A percentile compares a stretch with the other conserved stretches of the same genome.
phyloP scores from a whole-genome alignment of 1,140 invertebrate genomes.

The Macrostomum lignano region DNA sequence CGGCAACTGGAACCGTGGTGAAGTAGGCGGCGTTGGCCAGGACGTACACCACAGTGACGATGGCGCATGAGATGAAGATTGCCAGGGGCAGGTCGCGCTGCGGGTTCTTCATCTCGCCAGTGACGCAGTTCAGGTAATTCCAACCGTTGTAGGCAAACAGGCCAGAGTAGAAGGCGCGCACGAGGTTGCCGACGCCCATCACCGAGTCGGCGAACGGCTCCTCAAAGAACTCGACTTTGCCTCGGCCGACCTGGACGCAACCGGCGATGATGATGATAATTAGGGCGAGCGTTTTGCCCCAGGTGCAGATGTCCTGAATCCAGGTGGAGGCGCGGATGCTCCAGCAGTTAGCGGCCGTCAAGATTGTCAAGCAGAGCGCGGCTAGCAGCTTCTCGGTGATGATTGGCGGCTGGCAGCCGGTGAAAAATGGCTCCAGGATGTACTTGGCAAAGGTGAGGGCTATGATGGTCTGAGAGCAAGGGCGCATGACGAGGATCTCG shows the following conservation, averaged over 20 bases:
- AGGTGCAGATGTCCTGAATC: conserved; percentile 23
- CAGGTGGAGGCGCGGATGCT: conserved; percentile 10
- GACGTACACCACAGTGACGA: conserved; percentile 77
- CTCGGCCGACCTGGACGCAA: conserved; percentile 14
- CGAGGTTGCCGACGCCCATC: conserved; percentile 55
- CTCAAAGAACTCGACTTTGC: conserved; percentile 33
- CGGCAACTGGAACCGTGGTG: conserved; percentile 51
- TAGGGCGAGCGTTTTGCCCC: conserved; percentile 22
- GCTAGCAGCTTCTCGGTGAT: conserved; percentile 10
- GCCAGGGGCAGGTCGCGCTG: conserved; percentile 76
- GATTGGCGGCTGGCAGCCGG: conserved; percentile 21
- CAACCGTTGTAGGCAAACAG: conserved; percentile 96
- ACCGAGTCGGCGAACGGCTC: conserved; percentile 61
- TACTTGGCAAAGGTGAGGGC: conserved; percentile 25
- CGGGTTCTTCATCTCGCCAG: conserved; percentile 86
- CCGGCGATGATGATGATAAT: conserved; percentile 24
- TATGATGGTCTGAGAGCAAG: conserved; percentile 32
- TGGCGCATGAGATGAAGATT: conserved; percentile 66
- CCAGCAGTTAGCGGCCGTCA: conserved; percentile 3
- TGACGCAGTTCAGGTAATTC: conserved; percentile 91
- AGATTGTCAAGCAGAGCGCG: background rate
- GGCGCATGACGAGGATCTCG: conserved; percentile 39
- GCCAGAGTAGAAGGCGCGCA: conserved; percentile 86
- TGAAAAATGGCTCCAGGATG: conserved; percentile 23
- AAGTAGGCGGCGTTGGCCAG: conserved; percentile 85